A percentile compares a stretch with the other conserved stretches of the same genome.
phyloP scores from a whole-genome alignment of 2,113 vertebrate genomes.

The Mugil cephalus region DNA sequence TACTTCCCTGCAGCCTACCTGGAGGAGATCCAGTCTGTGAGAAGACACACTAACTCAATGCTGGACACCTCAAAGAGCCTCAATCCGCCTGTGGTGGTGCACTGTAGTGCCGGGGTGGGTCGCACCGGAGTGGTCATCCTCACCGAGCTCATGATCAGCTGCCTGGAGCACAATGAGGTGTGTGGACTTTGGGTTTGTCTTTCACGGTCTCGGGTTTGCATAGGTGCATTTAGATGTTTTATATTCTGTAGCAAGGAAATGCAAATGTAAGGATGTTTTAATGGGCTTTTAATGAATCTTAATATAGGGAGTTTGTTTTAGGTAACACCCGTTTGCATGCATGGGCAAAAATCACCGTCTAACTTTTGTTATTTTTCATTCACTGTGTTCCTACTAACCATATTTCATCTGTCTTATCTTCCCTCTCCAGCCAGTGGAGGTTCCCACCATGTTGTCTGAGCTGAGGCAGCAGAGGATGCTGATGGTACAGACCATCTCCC shows the following conservation, averaged over 20 bases:
- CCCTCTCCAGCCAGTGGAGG: conserved; percentile 88
- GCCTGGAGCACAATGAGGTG: conserved; percentile 95
- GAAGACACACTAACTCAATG: conserved; percentile 95
- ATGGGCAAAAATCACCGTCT: too few relatives aligned
- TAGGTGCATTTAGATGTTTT: too few relatives aligned
- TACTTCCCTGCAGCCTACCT: conserved; percentile 87
- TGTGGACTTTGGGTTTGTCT: conserved; percentile 25
- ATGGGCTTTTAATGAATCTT: too few relatives aligned
- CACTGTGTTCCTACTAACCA: too few relatives aligned
- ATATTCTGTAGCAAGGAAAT: too few relatives aligned
- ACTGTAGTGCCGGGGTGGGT: conserved; percentile 93
- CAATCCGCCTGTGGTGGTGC: conserved; percentile 92
- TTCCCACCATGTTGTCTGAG: conserved; percentile 90
- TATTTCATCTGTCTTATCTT: background rate
- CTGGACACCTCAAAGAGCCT: conserved; percentile 88
- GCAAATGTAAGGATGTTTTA: too few relatives aligned
- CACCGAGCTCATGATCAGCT: conserved; percentile 94
- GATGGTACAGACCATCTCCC: conserved; percentile 96
- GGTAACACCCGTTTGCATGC: too few relatives aligned
- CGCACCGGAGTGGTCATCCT: conserved; percentile 94
- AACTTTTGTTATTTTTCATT: background rate
- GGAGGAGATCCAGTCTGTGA: conserved; percentile 95
- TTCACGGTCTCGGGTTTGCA: too few relatives aligned
- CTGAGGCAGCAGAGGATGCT: conserved; percentile 94
- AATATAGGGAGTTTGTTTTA: too few relatives aligned